Evolutionary conservation across 2,888 invertebrate genomes (phyloP), one percentile per base, ranked within the genome.

Genomic region (Hololepta plana): DNA sequence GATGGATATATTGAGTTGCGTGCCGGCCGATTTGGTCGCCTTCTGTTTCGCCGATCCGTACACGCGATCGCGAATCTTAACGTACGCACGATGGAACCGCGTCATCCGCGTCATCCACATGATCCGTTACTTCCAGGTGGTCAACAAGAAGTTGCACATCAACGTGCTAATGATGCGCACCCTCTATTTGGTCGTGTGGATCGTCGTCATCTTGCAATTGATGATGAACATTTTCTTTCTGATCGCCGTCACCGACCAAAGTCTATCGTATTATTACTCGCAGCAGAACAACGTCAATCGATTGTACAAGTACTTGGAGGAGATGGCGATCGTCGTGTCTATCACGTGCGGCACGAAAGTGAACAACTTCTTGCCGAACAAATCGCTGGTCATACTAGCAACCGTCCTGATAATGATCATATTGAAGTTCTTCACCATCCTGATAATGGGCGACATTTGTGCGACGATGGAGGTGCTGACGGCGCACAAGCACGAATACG

Each of bases 21-120:
- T 39, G 2, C 41, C 42, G 3, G 13, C 38, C 2, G 41, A 42
- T 31, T 8, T 39, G 5, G 20, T 35, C 8, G 22, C 29, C 3
- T 21, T 40, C 2, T 4, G 28, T 4, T 28, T 33, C 7, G 20
- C 29, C 10, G 24, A 27, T 4, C n/a, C 14, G 1, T 7, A 12
- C 2, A 21, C 17, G 5, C 24, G 30, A 12, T 28, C 32, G 29
- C 13, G 6, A 4, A 11, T 36, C 2, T 42, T 35, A 35, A 27
- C 29, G 13, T 34, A 28, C 11, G 23, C 26, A 3, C 27, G 42
- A 20, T 23, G 27, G 7, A 42, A 41, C 24, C 36, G 39, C 3
- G 12, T 38, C 7, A 23, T 38, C 4, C 31, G 33, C 20, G 33
- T 42, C 3, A 23, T 33, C 2, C 27, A 32, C 4, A 30, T 41